Percentiles rank a stretch among this genome's conserved stretches.
Evolutionary conservation across 35 echinoderm and acorn worm genomes (phyloP).

Genomic region (Ptychodera flava): DNA sequence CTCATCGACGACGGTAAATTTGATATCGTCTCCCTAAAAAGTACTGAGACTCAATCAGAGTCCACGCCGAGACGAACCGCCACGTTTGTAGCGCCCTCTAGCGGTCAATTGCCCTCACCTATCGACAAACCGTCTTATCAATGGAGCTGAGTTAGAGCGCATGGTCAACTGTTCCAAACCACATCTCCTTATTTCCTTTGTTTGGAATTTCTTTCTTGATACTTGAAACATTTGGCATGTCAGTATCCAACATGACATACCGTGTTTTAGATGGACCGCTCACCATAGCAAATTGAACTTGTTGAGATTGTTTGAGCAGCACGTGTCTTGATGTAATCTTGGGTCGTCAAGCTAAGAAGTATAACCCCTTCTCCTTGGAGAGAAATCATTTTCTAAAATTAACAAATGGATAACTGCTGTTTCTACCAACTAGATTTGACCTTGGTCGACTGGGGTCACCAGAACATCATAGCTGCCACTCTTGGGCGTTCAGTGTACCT

Average conservation of each 20-base stretch:
- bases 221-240: too few relatives aligned
- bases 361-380: background rate
- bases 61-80: background rate
- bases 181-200: too few relatives aligned
- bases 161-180: too few relatives aligned
- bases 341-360: background rate
- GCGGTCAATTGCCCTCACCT: too few relatives aligned
- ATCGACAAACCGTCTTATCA: too few relatives aligned
- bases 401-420: background rate
- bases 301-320: background rate
- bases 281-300: background rate
- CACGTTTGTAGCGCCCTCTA: too few relatives aligned
- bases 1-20: background rate
- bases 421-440: constrained; percentile 48
- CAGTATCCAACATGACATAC: too few relatives aligned
- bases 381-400: background rate
- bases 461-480: constrained; percentile 57
- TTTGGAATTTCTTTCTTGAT: too few relatives aligned
- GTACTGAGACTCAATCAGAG: background rate
- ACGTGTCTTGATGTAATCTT: background rate
- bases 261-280: background rate
- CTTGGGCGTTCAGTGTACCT: constrained; percentile 60
- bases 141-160: too few relatives aligned
- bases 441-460: constrained; percentile 73
- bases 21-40: background rate